Conservation (phyloP, 2,888 invertebrate genomes). For the Heliconius aoede region DNA sequence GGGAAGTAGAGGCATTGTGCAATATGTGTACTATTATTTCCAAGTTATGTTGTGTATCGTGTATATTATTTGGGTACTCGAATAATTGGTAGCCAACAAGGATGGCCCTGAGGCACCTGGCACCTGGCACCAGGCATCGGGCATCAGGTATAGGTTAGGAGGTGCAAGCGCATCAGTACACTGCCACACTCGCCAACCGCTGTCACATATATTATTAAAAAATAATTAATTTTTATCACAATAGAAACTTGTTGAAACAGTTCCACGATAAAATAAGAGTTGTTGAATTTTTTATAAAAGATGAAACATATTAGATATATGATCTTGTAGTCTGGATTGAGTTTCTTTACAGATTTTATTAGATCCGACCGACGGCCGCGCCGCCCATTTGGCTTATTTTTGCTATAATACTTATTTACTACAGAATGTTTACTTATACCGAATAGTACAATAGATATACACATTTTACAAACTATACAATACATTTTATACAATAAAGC, state of each 20-base stretch:
- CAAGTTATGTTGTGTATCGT: slow-evolving; percentile 61
- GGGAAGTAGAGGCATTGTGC: slow-evolving; percentile 69
- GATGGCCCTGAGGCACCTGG: slow-evolving; percentile 59
- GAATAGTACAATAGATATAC: slow-evolving; percentile 72
- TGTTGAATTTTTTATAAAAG: slow-evolving; percentile 83
- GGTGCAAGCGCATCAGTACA: slow-evolving; percentile 60
- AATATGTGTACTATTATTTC: slow-evolving; percentile 71
- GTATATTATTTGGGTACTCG: slow-evolving; percentile 53
- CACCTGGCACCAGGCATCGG: neutral
- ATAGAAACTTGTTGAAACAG: slow-evolving; percentile 81
- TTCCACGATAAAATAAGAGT: slow-evolving; percentile 82
- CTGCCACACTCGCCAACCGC: slow-evolving; percentile 82
- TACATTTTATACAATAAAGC: slow-evolving; percentile 75
- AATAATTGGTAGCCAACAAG: slow-evolving; percentile 83
- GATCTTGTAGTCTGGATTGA: slow-evolving; percentile 84
- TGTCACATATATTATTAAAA: slow-evolving; percentile 63
- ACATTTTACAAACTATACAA: slow-evolving; percentile 67
- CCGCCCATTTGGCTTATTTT: slow-evolving; percentile 77
- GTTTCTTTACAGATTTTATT: slow-evolving; percentile 82
- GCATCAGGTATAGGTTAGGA: neutral
- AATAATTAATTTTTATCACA: slow-evolving; percentile 73
- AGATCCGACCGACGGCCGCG: slow-evolving; percentile 61
- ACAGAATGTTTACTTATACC: slow-evolving; percentile 71
- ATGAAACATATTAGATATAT: slow-evolving; percentile 80
- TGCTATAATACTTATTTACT: slow-evolving; percentile 78